These are phyloP conservation scores for Zoanthus sansibaricus DNA, from an alignment of 92 coral and sea anemone genomes.

Conservation along the genomic window DNA sequence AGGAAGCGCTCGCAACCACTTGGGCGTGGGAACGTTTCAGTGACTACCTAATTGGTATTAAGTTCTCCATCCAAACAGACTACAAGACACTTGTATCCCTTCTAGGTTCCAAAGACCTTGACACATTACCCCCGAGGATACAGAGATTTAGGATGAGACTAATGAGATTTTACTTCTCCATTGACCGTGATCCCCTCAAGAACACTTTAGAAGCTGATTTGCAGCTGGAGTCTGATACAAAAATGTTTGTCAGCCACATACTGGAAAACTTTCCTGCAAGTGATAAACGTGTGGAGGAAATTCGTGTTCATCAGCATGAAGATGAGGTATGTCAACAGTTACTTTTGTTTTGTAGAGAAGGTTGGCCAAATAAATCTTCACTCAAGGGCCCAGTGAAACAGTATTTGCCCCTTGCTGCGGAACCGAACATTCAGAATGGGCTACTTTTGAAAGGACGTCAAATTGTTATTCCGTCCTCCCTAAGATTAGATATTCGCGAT, in stretches of 20 bases:
- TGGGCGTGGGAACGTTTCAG: background rate
- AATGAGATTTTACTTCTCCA: no score
- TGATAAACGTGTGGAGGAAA: no score
- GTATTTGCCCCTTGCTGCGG: slow-evolving; percentile 17
- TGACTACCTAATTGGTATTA: background rate
- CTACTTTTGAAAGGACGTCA: background rate
- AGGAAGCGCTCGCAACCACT: background rate
- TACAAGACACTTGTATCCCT: slow-evolving; percentile 29
- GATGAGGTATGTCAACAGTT: no score
- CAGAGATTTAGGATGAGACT: no score
- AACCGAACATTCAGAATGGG: slow-evolving; percentile 21
- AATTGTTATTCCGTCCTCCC: background rate
- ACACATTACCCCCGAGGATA: no score
- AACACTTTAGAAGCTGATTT: no score
- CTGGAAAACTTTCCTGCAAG: no score
- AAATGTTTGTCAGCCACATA: no score
- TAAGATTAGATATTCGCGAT: background rate
- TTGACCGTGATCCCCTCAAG: no score
- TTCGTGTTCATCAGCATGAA: no score
- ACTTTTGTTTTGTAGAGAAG: background rate
- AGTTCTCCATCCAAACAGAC: slow-evolving; percentile 1
- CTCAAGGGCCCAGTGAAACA: slow-evolving; percentile 7
- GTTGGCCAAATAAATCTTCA: background rate
- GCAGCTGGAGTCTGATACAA: no score
- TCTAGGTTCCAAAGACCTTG: no score